A percentile compares a stretch with the other conserved stretches of the same genome.
Evolutionary conservation across 2,888 invertebrate genomes (phyloP).

Genomic region (Myopa tessellatipennis): DNA sequence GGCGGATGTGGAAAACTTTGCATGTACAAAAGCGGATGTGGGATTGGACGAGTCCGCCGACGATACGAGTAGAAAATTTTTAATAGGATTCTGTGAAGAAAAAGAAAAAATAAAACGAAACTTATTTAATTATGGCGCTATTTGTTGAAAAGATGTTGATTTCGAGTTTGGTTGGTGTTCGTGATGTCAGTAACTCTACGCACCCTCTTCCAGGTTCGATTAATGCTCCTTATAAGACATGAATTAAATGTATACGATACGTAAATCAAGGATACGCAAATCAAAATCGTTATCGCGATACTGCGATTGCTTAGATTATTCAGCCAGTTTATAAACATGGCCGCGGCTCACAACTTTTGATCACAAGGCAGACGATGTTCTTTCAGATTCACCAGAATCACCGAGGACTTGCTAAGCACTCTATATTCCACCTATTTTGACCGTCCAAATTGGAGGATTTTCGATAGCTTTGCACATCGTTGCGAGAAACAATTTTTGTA

Average conservation of each 20-base stretch:
- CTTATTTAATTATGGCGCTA: too few species aligned
- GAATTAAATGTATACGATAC: slow-evolving; percentile 74
- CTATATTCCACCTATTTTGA: background rate
- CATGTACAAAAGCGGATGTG: background rate
- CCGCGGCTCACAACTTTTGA: slow-evolving; percentile 1
- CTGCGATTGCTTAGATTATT: slow-evolving; percentile 67
- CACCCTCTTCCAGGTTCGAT: slow-evolving; percentile 71
- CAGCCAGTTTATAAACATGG: slow-evolving; percentile 65
- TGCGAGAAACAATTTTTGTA: background rate
- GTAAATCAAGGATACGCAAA: slow-evolving; percentile 71
- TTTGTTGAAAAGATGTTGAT: too few species aligned
- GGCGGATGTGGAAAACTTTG: slow-evolving; percentile 6
- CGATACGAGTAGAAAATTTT: slow-evolving; percentile 33
- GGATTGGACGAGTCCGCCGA: slow-evolving; percentile 30
- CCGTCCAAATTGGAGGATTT: background rate
- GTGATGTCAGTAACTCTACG: slow-evolving; percentile 12
- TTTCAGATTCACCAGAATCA: background rate
- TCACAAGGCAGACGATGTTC: background rate
- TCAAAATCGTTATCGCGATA: slow-evolving; percentile 66
- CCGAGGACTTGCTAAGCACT: background rate
- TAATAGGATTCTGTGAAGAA: slow-evolving; percentile 66
- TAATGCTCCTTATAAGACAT: slow-evolving; percentile 71
- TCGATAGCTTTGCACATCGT: background rate
- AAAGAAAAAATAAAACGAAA: slow-evolving; percentile 49
- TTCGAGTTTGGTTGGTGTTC: too few species aligned